phyloP scores from a whole-genome alignment of 2,113 vertebrate species.

The Thinocorus orbignyianus region DNA sequence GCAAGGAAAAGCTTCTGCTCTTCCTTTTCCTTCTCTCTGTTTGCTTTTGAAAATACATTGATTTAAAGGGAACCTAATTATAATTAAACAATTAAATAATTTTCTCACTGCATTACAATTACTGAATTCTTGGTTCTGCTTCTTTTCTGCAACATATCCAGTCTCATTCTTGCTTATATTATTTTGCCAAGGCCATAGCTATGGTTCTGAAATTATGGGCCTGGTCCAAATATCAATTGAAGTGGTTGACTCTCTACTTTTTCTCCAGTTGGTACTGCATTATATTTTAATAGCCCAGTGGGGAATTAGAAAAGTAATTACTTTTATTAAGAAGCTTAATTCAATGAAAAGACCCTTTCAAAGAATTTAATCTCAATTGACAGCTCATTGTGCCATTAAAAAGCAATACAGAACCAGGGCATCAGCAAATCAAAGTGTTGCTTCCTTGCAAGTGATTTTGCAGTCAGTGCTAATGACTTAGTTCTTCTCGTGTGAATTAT shows the following conservation, averaged over 20 bases:
- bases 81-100: neutral
- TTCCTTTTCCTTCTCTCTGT: neutral
- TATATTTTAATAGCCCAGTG: neutral
- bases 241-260: neutral
- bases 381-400: neutral
- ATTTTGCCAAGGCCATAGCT: neutral
- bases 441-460: constrained; percentile 1
- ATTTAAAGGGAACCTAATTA: neutral
- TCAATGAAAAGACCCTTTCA: constrained; percentile 18
- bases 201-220: neutral
- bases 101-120: neutral
- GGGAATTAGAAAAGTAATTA: constrained; percentile 24
- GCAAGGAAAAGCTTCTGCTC: neutral
- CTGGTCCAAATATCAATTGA: neutral
- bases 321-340: constrained; percentile 52
- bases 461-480: neutral
- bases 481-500: neutral
- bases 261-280: neutral
- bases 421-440: neutral
- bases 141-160: neutral
- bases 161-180: neutral
- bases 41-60: neutral
- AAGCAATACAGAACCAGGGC: neutral
- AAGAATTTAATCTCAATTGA: constrained; percentile 27
- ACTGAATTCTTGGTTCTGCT: neutral